Evolutionary conservation across 2,888 invertebrate species (phyloP), one percentile per base, ranked within the genome.

Genomic region (Eristalis pertinax): DNA sequence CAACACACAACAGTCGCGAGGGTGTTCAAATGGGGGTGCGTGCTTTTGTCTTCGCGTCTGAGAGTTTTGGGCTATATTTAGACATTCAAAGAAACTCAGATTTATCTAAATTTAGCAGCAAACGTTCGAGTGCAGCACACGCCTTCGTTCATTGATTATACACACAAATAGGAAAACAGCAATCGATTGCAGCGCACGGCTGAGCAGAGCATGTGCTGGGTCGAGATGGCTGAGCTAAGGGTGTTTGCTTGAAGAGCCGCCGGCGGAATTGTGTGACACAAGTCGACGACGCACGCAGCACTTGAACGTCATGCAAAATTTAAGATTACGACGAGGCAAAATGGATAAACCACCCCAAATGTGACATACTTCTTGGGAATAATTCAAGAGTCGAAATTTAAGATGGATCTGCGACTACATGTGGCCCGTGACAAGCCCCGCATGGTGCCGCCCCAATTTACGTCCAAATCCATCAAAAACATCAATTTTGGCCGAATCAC

Each of bases 111-210:
- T 50, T 50, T 68, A 68, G 50, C 60, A 72, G 13, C 62, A 41
- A 62, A 62, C 62, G 4, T 43, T 13, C n/a, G 10, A 41, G 15
- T 74, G 64, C 74, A 65, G 74, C 74, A 74, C 74, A 64, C 64
- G 74, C 24, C 11, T 15, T n/a, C 24, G 35, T 26, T 65, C 32
- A 65, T 50, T 50, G 35, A 56, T 73, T 63, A 74, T 35, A 35
- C 22, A 35, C 22, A 15, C 38, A 22, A 65, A 64, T 64, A 32
- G 64, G n/a, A 64, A 7, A 19, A 8, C 50, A 19, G 19, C 68
- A 26, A 60, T 60, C 60, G 60, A 26, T 60, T 60, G 26, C 26
- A 26, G 26, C 26, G 26, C 1, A 43, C n/a, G 43, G 43, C 10
- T 43, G 38, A 41, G 38, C 5, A 4, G 38, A 2, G 38, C 43